phyloP scores from a whole-genome alignment of 2,797 vertebrate species.

The Bryconaethiops microstoma region DNA sequence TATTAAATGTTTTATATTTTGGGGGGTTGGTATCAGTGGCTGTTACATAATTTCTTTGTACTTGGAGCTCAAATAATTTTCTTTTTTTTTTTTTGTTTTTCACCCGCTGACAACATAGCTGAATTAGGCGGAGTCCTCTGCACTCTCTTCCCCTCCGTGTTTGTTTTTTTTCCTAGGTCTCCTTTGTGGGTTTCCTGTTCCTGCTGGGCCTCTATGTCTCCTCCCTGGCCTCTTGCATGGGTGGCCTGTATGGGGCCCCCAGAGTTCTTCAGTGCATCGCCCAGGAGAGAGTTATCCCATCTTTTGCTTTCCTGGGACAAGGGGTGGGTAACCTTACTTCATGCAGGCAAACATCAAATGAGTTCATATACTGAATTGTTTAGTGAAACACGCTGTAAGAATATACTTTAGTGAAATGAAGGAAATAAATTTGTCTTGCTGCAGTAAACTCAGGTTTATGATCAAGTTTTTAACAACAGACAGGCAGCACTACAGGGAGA shows the following conservation, averaged over 20 bases:
- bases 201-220: constrained; percentile 96
- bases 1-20: background rate
- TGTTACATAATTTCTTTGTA: constrained; percentile 32
- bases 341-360: background rate
- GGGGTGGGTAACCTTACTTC: constrained; percentile 82
- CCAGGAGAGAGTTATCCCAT: constrained; percentile 92
- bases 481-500: too few relatives aligned
- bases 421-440: background rate
- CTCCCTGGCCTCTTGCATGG: constrained; percentile 98
- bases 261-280: constrained; percentile 97
- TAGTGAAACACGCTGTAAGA: background rate
- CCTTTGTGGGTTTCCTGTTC: constrained; percentile 97
- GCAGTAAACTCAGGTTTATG: background rate
- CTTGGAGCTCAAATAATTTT: constrained; percentile 27
- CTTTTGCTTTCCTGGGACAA: constrained; percentile 82
- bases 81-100: constrained; percentile 1
- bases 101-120: constrained; percentile 69
- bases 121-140: constrained; percentile 72
- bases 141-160: constrained; percentile 72
- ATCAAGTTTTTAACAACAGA: background rate
- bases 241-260: constrained; percentile 93
- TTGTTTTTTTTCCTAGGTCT: constrained; percentile 87
- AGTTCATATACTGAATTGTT: background rate
- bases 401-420: background rate
- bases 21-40: background rate